Percentiles rank a stretch among this genome's conserved stretches.
Conservation (phyloP, 2,888 invertebrate species). For the Drosophila atripex region DNA sequence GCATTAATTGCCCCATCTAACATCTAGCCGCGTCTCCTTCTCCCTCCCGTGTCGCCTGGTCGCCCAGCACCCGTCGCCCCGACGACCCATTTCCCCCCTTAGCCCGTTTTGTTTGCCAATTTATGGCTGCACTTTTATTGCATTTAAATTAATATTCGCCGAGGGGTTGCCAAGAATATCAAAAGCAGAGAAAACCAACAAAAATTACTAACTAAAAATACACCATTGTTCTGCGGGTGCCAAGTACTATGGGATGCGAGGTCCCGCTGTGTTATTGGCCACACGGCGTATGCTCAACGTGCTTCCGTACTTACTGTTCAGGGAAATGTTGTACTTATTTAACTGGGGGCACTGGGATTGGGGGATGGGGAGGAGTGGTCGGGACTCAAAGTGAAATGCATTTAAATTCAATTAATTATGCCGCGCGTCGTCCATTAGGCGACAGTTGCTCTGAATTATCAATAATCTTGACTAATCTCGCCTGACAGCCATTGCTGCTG, state of each 20-base stretch:
- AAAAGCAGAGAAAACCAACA: conserved; percentile 12
- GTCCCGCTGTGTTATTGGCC: conserved; percentile 19
- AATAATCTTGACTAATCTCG: conserved; percentile 69
- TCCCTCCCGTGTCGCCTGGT: no score
- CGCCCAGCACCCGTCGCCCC: not conserved
- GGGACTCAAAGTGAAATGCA: conserved; percentile 52
- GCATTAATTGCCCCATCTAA: conserved; percentile 50
- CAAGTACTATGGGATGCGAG: conserved; percentile 41
- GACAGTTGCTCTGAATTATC: conserved; percentile 72
- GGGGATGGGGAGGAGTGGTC: no score
- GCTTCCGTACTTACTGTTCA: conserved; percentile 52
- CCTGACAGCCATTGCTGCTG: conserved; percentile 55
- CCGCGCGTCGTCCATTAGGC: conserved; percentile 54
- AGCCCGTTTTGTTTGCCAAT: conserved; percentile 15
- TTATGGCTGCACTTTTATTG: conserved; percentile 42
- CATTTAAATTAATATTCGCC: conserved; percentile 48
- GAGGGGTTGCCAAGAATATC: conserved; percentile 18
- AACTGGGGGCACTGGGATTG: not conserved
- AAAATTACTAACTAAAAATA: conserved; percentile 56
- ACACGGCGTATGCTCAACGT: conserved; percentile 43
- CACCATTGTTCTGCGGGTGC: conserved; percentile 53
- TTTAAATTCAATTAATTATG: conserved; percentile 74
- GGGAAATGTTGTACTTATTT: conserved; percentile 4
- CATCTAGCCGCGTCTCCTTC: conserved; percentile 6
- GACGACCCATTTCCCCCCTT: conserved; percentile 7